Evolutionary conservation across 1,140 invertebrate species (phyloP).

Genomic region (Andricus grossulariae): DNA sequence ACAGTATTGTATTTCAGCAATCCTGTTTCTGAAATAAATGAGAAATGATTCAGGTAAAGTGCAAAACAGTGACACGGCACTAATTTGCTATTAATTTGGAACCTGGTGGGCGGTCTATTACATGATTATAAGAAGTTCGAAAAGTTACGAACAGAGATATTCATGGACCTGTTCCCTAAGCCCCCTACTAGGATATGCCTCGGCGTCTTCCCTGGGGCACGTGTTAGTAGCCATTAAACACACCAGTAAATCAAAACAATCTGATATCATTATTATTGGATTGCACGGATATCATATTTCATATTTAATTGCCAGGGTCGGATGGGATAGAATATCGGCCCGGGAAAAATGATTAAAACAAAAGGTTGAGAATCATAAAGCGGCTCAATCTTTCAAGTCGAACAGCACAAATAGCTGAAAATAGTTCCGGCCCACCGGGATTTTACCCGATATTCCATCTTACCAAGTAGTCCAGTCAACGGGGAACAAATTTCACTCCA

Average conservation of each 20-base stretch:
- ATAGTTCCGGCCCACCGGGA: no score
- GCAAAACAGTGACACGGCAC: neutral
- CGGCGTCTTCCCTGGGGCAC: constrained; percentile 7
- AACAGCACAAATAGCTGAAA: no score
- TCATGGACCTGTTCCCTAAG: constrained; percentile 7
- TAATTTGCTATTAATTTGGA: constrained; percentile 27
- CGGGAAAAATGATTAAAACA: no score
- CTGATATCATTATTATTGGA: no score
- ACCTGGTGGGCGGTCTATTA: constrained; percentile 16
- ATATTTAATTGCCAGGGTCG: no score
- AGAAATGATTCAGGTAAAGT: neutral
- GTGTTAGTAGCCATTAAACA: constrained; percentile 10
- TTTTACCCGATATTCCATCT: no score
- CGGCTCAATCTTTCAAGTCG: no score
- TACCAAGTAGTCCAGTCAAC: no score
- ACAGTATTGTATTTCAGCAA: neutral
- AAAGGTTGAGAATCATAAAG: no score
- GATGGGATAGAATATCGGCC: no score
- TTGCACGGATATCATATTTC: no score
- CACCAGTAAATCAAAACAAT: neutral
- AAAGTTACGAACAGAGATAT: constrained; percentile 19
- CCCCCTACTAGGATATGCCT: constrained; percentile 7
- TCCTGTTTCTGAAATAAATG: neutral
- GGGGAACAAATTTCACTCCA: no score
- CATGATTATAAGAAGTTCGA: constrained; percentile 19